phyloP scores from a whole-genome alignment of 2,113 vertebrate genomes.

The Martes martes region DNA sequence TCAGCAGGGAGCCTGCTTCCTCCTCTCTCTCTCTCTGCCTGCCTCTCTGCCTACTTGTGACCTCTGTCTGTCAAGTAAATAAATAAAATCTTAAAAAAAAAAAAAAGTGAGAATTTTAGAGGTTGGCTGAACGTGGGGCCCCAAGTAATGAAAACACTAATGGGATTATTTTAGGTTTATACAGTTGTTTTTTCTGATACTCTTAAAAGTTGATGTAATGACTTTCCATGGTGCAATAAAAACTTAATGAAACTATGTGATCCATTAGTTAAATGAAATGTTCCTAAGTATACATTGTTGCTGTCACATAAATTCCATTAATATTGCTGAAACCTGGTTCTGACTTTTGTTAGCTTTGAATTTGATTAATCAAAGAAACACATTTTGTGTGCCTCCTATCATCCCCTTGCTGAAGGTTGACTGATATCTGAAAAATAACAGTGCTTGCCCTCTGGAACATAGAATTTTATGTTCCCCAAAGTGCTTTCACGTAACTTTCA shows the following conservation, averaged over 20 bases:
- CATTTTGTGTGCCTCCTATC: background rate
- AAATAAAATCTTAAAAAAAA: too few species aligned
- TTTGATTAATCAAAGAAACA: constrained; percentile 46
- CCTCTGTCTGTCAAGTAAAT: too few species aligned
- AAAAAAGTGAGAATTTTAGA: background rate
- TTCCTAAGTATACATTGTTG: background rate
- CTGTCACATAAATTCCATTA: constrained; percentile 59
- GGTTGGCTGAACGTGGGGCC: background rate
- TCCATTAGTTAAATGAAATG: constrained; percentile 67
- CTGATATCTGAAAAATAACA: background rate
- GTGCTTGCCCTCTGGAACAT: background rate
- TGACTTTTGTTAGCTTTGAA: constrained; percentile 40
- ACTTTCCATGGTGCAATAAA: constrained; percentile 55
- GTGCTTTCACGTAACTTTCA: background rate
- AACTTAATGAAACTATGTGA: constrained; percentile 37
- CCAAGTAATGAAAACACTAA: background rate
- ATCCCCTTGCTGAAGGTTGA: background rate
- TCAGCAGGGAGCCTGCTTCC: too few species aligned
- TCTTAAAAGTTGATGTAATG: constrained; percentile 42
- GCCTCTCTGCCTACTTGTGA: too few species aligned
- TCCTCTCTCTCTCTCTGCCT: too few species aligned
- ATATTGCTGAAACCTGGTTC: constrained; percentile 41
- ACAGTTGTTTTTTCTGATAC: background rate
- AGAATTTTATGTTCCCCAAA: background rate
- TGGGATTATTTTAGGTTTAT: constrained; percentile 17